Evolutionary conservation across 1,140 invertebrate species (phyloP).

Genomic region (Caligus rogercresseyi): DNA sequence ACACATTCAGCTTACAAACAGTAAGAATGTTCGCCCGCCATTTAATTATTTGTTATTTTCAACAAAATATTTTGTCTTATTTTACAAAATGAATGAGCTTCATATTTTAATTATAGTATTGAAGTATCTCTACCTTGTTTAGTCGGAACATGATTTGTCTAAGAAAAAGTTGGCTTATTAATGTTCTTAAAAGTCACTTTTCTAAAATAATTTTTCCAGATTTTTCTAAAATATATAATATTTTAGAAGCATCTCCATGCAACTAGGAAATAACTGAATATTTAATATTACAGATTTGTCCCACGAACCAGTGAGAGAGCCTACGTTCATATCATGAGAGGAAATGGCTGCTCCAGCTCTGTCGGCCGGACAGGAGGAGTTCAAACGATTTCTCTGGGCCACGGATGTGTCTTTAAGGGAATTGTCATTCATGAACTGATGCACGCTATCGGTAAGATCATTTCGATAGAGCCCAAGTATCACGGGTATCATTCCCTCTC

Average conservation of each 20-base stretch:
- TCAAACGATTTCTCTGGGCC: conserved; percentile 34
- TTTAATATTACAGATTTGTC: conserved; percentile 18
- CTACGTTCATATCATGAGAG: conserved; percentile 24
- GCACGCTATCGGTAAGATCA: conserved; percentile 28
- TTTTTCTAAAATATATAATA: neutral
- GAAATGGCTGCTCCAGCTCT: conserved; percentile 35
- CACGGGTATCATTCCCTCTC: conserved; percentile 17
- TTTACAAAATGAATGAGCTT: no score
- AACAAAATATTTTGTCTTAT: no score
- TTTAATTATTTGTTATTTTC: no score
- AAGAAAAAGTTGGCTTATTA: no score
- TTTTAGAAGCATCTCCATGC: neutral
- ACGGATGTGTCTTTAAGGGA: conserved; percentile 46
- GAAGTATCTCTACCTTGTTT: no score
- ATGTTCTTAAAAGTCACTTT: no score
- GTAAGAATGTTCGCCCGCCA: no score
- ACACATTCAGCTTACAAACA: no score
- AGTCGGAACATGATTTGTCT: no score
- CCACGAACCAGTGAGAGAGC: conserved; percentile 24
- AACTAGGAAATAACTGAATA: neutral
- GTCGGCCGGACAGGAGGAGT: conserved; percentile 36
- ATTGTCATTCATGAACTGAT: conserved; percentile 31
- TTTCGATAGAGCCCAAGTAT: neutral
- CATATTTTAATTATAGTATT: no score
- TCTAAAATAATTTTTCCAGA: no score